Evolutionary conservation across 2,888 invertebrate species (phyloP).

Genomic region (Drosophila mercatorum): DNA sequence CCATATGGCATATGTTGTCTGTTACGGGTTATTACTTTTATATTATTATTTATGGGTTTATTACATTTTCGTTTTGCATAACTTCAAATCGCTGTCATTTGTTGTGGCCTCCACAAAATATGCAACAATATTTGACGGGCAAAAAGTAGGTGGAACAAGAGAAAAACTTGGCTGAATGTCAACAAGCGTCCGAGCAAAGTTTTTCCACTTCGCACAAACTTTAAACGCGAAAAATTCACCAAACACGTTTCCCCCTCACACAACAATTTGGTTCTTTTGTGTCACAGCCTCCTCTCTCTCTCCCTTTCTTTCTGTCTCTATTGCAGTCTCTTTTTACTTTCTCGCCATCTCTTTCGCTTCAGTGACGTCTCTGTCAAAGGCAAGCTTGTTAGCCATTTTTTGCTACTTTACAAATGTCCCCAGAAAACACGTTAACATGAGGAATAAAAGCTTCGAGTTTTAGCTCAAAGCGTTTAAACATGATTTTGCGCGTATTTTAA

Average conservation of each 20-base stretch:
- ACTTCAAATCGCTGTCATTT: conserved; percentile 25
- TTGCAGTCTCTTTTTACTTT: neutral
- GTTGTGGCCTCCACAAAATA: conserved; percentile 32
- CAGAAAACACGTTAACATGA: neutral
- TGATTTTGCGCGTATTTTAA: conserved; percentile 56
- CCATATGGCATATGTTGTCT: conserved; percentile 13
- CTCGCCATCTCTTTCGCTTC: too few relatives aligned
- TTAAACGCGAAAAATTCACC: conserved; percentile 35
- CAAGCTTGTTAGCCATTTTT: conserved; percentile 39
- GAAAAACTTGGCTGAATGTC: conserved; percentile 28
- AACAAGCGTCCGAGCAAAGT: conserved; percentile 25
- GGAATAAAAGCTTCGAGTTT: conserved; percentile 44
- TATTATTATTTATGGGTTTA: conserved; percentile 23
- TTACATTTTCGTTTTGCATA: conserved; percentile 23
- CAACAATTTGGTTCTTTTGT: neutral
- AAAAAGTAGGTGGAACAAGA: neutral
- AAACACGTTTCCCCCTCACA: neutral
- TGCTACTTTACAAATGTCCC: neutral
- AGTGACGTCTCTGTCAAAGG: conserved; percentile 25
- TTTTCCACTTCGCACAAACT: conserved; percentile 45
- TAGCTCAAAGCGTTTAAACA: conserved; percentile 61
- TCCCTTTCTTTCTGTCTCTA: neutral
- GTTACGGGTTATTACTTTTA: conserved; percentile 2
- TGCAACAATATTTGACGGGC: conserved; percentile 41
- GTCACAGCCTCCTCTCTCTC: neutral